Evolutionary conservation across 2,888 invertebrate species (phyloP).

Genomic region (Drosophila histrio): DNA sequence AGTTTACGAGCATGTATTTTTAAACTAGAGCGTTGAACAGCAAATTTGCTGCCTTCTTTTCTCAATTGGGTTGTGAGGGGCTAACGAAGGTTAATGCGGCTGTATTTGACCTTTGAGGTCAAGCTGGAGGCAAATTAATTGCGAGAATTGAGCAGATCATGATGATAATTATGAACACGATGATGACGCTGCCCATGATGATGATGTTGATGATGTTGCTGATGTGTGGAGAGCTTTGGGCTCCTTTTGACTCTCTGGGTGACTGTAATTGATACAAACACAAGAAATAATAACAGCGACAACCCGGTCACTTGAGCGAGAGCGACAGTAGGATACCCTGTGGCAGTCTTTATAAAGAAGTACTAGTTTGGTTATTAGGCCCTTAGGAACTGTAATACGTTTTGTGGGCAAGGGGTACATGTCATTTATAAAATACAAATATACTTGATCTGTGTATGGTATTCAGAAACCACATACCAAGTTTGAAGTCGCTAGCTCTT

Average conservation of each 20-base stretch:
- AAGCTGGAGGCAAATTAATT: slow-evolving; percentile 78
- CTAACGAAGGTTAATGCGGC: slow-evolving; percentile 83
- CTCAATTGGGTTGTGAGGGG: slow-evolving; percentile 71
- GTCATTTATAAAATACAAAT: too few species aligned
- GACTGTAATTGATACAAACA: slow-evolving; percentile 57
- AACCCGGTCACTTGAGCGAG: too few species aligned
- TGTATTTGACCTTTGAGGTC: slow-evolving; percentile 81
- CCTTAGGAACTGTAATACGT: too few species aligned
- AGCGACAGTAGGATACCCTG: not conserved
- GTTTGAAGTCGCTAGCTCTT: too few species aligned
- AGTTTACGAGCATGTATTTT: slow-evolving; percentile 26
- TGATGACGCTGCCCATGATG: not conserved
- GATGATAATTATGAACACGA: slow-evolving; percentile 5
- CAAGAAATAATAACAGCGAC: too few species aligned
- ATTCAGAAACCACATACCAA: too few species aligned
- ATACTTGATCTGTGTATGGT: too few species aligned
- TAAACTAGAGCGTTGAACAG: slow-evolving; percentile 32
- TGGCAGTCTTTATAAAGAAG: too few species aligned
- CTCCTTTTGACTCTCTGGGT: slow-evolving; percentile 12
- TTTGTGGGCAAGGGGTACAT: too few species aligned
- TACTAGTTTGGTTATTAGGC: too few species aligned
- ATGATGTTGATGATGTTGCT: slow-evolving; percentile 9
- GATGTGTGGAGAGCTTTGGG: slow-evolving; percentile 16
- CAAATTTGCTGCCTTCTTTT: slow-evolving; percentile 28
- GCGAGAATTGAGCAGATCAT: slow-evolving; percentile 58